Evolutionary conservation across 2,113 vertebrate species (phyloP), one percentile per base, ranked within the genome.

Genomic region (Xerus inauris): DNA sequence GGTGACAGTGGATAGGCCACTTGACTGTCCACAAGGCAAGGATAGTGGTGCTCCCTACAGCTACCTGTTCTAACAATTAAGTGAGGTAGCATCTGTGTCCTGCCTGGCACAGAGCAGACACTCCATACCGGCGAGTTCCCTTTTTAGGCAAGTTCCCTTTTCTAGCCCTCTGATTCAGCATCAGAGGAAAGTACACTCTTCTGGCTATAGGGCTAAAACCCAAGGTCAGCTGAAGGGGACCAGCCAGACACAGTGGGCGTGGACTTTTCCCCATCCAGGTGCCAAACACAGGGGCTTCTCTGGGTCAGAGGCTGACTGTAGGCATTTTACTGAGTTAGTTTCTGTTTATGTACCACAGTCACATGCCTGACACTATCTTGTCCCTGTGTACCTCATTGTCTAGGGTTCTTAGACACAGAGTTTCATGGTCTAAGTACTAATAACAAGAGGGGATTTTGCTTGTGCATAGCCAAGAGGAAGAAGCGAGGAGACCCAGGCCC

Each of bases 231-330:
- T 19, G 35, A 42, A 32, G 35, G 81, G 40, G 40, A 8, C 5
- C 28, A 35, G 3, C 84, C n/a, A 13, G 75, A 77, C 47, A 45
- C 7, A 1, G 35, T 3, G 16, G 17, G 10, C 0, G 0, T 3
- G 2, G 19, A 51, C 45, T 84, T 32, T 26, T 32, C 14, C 42
- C 38, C n/a, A 4, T 42, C 77, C 30, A 0, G 3, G 5, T 69
- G 73, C 59, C 72, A 2, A 40, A 64, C 59, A 22, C 9, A 7
- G 42, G 71, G 49, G 65, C 72, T 65, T 88, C 77, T 77, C 42
- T 32, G 11, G 65, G 13, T 32, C 65, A 72, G 20, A 28, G 12
- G 51, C 90, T 94, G 51, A n/a, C 19, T 64, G 28, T 19, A 77
- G 5, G 38, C 20, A 19, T 26, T 72, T 47, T 28, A 71, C 59